These are phyloP conservation scores for Galeopsomyia nigrocyanea DNA, from an alignment of 2,888 invertebrate genomes.

Conservation along the genomic window DNA sequence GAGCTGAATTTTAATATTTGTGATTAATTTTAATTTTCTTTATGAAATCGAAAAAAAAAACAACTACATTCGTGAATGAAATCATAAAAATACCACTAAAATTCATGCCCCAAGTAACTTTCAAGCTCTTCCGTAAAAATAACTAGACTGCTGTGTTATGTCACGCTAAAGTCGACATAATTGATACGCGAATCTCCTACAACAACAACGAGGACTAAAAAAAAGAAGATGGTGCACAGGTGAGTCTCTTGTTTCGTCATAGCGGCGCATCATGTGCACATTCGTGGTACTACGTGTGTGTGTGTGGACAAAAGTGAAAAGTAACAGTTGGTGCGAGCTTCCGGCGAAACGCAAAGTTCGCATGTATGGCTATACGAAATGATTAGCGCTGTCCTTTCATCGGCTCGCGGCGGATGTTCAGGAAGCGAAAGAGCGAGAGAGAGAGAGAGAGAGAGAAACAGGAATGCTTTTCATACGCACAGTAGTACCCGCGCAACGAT, in stretches of 20 bases:
- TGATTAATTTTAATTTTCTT: no score
- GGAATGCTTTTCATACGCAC: constrained; percentile 21
- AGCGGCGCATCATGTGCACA: constrained; percentile 19
- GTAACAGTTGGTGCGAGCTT: constrained; percentile 41
- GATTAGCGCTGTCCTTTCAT: constrained; percentile 37
- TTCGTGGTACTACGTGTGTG: constrained; percentile 17
- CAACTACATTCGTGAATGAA: no score
- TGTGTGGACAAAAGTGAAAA: constrained; percentile 29
- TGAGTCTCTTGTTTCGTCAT: neutral
- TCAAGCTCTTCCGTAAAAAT: neutral
- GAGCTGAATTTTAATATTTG: no score
- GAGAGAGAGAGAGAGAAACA: no score
- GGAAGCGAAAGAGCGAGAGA: constrained; percentile 1
- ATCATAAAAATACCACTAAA: neutral
- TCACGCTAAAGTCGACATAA: neutral
- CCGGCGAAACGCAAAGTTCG: constrained; percentile 24
- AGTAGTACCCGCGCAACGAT: neutral
- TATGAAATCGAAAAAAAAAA: no score
- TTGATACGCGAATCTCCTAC: constrained; percentile 19
- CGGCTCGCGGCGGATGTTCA: constrained; percentile 34
- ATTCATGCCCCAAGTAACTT: no score
- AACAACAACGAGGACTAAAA: neutral
- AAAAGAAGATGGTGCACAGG: neutral
- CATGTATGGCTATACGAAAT: constrained; percentile 18
- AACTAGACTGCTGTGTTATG: neutral